Conservation (phyloP, 2,888 invertebrate species). For the Nephrotoma guestfalica region DNA sequence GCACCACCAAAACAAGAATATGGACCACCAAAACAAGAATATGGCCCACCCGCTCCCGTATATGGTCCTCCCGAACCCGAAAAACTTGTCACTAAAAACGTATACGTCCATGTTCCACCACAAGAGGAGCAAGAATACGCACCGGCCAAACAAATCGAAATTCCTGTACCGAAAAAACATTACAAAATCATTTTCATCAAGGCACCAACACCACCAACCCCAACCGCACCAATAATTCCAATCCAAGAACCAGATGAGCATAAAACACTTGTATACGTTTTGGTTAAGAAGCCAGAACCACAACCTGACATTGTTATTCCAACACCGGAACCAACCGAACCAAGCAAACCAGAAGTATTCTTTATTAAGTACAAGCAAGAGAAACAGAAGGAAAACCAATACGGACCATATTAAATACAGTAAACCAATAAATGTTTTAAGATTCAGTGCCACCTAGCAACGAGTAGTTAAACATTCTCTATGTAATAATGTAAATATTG, state of each 20-base stretch:
- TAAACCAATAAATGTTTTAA: background rate
- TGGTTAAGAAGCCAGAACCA: slow-evolving; percentile 80
- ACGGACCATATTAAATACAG: slow-evolving; percentile 20
- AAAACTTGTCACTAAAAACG: slow-evolving; percentile 30
- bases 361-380: slow-evolving; percentile 61
- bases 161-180: slow-evolving; percentile 36
- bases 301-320: slow-evolving; percentile 66
- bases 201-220: slow-evolving; percentile 36
- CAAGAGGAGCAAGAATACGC: slow-evolving; percentile 34
- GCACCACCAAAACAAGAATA: slow-evolving; percentile 8
- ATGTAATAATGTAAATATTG: background rate
- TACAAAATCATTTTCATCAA: slow-evolving; percentile 44
- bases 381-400: slow-evolving; percentile 24
- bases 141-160: slow-evolving; percentile 29
- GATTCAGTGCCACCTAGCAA: background rate
- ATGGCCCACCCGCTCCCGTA: slow-evolving; percentile 27
- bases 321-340: slow-evolving; percentile 68
- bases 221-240: slow-evolving; percentile 35
- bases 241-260: slow-evolving; percentile 73
- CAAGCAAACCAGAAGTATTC: slow-evolving; percentile 79
- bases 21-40: slow-evolving; percentile 15
- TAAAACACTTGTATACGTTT: slow-evolving; percentile 75
- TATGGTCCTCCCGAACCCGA: slow-evolving; percentile 28
- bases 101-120: slow-evolving; percentile 41
- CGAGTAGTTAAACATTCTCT: background rate